Conservation (phyloP, 2,888 invertebrate species). For the Tetranychus truncatus region DNA sequence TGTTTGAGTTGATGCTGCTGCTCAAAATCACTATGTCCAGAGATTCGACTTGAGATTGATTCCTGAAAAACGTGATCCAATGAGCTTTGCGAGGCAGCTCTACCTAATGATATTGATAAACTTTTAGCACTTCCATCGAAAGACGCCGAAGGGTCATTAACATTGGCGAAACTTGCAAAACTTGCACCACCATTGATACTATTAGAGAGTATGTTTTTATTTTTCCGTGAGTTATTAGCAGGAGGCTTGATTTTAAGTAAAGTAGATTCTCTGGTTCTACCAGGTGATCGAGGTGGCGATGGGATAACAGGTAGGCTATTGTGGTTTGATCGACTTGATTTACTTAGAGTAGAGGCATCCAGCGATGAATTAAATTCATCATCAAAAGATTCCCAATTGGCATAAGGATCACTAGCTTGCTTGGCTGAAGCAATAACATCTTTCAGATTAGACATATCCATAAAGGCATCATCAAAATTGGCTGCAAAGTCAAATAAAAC, state of each 20-base stretch:
- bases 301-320: background rate
- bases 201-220: background rate
- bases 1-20: too few species aligned
- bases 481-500: background rate
- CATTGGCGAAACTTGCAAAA: background rate
- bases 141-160: background rate
- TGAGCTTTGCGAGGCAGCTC: too few species aligned
- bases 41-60: too few species aligned
- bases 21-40: too few species aligned
- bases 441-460: constrained; percentile 5
- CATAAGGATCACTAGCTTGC: constrained; percentile 7
- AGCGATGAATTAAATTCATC: background rate
- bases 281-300: background rate
- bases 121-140: too few species aligned
- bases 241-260: background rate
- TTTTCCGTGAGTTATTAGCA: background rate
- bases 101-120: too few species aligned
- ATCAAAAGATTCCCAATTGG: constrained; percentile 6
- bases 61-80: too few species aligned
- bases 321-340: background rate
- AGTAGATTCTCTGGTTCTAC: background rate
- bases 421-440: constrained; percentile 1
- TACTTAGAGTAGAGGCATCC: background rate
- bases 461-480: constrained; percentile 1
- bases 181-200: background rate